A percentile compares a stretch with the other conserved stretches of the same genome.
Conservation (phyloP, 2,888 invertebrate genomes). For the Eristalinus aeneus region DNA sequence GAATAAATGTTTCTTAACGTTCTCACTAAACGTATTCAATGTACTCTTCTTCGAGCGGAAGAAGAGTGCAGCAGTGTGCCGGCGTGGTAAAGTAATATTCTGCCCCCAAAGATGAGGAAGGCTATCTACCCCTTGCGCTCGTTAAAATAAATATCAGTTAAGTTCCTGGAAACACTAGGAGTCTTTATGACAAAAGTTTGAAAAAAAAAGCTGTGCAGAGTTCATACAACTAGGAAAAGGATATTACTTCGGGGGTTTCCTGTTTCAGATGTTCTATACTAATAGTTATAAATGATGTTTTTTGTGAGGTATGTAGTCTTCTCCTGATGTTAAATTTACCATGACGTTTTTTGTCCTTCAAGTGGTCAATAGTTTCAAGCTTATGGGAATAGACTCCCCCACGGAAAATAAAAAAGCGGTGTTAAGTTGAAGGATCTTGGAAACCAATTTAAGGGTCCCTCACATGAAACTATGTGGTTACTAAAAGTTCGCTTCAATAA, state of each 20-base stretch:
- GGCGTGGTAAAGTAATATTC: background rate
- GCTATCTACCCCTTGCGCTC: background rate
- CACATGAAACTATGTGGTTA: too few species aligned
- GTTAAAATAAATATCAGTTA: background rate
- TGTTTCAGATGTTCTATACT: too few species aligned
- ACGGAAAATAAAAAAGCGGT: too few species aligned
- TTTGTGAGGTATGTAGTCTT: too few species aligned
- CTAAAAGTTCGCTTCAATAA: too few species aligned
- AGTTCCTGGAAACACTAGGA: background rate
- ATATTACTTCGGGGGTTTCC: background rate
- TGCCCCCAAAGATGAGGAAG: slow-evolving; percentile 3
- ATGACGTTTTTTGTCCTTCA: too few species aligned
- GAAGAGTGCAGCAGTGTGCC: background rate
- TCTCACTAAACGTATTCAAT: background rate
- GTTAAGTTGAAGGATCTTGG: too few species aligned
- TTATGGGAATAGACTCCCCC: too few species aligned
- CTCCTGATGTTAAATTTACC: too few species aligned
- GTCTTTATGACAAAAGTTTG: background rate
- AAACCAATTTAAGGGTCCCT: too few species aligned
- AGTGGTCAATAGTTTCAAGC: too few species aligned
- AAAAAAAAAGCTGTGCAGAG: background rate
- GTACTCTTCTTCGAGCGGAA: background rate
- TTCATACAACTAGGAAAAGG: background rate
- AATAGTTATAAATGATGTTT: too few species aligned
- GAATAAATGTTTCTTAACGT: background rate